These are phyloP conservation scores for Gobius niger DNA, from an alignment of 2,113 vertebrate species.

Conservation along the genomic window DNA sequence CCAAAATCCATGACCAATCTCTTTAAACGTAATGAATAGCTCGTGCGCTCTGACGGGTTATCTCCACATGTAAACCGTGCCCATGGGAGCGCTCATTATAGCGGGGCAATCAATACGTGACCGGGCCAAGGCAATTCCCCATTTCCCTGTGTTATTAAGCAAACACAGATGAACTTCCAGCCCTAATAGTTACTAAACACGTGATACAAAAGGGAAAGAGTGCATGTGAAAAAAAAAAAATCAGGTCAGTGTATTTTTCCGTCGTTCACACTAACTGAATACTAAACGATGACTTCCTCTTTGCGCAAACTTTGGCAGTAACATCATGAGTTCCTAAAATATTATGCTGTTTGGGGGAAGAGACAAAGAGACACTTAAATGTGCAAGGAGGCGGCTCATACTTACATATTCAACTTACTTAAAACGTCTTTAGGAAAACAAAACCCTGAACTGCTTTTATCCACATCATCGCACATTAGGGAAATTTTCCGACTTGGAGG, in stretches of 20 bases:
- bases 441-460: neutral
- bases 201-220: neutral
- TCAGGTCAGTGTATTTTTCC: too few species aligned
- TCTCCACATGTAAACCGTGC: constrained; percentile 4
- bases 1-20: neutral
- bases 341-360: too few species aligned
- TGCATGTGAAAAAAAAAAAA: neutral
- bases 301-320: too few species aligned
- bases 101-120: neutral
- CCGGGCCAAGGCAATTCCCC: neutral
- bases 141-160: neutral
- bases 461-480: neutral
- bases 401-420: too few species aligned
- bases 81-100: constrained; percentile 1
- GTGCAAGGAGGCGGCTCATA: too few species aligned
- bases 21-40: neutral
- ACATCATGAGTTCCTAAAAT: too few species aligned
- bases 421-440: neutral
- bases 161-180: neutral
- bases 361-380: too few species aligned
- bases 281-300: too few species aligned
- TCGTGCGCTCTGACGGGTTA: neutral
- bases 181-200: neutral
- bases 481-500: neutral
- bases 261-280: too few species aligned